Conservation (phyloP, 2,113 vertebrate genomes). For the Sorex araneus region DNA sequence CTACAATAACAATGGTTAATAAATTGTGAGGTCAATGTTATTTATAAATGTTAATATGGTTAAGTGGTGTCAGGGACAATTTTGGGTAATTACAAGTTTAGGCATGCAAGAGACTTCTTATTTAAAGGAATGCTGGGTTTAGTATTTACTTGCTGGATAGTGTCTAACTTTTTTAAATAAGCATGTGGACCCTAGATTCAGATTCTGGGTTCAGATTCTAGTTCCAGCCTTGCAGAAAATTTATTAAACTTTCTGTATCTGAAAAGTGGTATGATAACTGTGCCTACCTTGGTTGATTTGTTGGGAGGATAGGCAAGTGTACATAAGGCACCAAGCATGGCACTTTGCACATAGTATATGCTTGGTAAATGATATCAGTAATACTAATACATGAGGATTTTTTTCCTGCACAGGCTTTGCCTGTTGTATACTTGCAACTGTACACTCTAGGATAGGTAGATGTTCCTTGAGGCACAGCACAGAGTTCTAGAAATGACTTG, state of each 20-base stretch:
- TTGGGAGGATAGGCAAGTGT: not conserved
- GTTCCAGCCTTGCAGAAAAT: not conserved
- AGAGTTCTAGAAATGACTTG: slow-evolving; percentile 56
- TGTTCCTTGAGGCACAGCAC: not conserved
- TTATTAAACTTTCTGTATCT: slow-evolving; percentile 42
- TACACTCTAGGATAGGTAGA: slow-evolving; percentile 14
- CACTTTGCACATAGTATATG: not conserved
- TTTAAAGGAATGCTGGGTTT: slow-evolving; percentile 3
- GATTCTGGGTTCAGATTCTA: slow-evolving; percentile 19
- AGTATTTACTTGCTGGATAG: slow-evolving; percentile 17
- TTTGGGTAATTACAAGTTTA: no score
- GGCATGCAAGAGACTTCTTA: no score
- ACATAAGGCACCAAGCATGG: not conserved
- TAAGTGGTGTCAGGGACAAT: no score
- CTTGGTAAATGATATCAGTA: slow-evolving; percentile 1
- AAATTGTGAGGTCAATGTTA: no score
- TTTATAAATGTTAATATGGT: no score
- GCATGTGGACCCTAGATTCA: not conserved
- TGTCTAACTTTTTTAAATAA: slow-evolving; percentile 32
- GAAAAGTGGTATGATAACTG: slow-evolving; percentile 28
- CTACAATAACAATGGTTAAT: no score
- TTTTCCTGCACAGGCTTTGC: not conserved
- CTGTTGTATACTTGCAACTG: not conserved
- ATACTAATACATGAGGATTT: not conserved
- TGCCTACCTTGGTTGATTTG: not conserved